Base-by-base conservation (phyloP, 2,113 vertebrate species). In the Syngnathus scovelli region DNA sequence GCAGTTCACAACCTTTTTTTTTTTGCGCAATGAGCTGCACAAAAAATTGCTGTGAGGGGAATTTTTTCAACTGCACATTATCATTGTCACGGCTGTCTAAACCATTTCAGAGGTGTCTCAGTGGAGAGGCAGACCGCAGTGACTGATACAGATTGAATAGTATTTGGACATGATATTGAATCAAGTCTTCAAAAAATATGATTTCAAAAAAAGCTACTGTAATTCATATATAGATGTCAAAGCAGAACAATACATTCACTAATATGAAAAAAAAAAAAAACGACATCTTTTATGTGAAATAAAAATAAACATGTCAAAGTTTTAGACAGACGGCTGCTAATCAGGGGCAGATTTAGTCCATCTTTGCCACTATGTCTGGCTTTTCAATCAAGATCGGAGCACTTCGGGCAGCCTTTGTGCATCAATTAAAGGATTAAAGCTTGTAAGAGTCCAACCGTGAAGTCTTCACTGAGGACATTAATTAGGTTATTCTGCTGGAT, bases 401-500 rank as follows among this genome's bases (percentile, higher is more conserved):
- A 77, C 74, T 75, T 81, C 41, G 1, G 62, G 67, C 77, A 67
- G 64, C 54, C 21, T 41, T 60, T 8, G 70, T 67, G 64, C 72
- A 64, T 68, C 79, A 85, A 70, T 76, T 84, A 83, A 81, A 83
- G 75, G 86, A 85, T 86, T 84, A 82, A 39, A 21, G 64, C 70
- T 19, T 1, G 44, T 71, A 63, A 69, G 77, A 81, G 59, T 64
- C 74, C 82, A 70, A 77, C 69, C 70, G 27, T 82, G 73, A 85
- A 71, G 72, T 73, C 70, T 71, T 64, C 55, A 74, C 79, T 76
- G 78, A 80, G 68, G 66, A 79, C 64, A 67, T 72, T 73, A 82
- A 72, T 79, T 78, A 78, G 76, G 83, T 86, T 81, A 83, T 66
- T 79, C 76, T 68, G 67, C 72, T 78, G 72, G 61, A 72, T 80